Evolutionary conservation across 1,140 invertebrate species (phyloP), one percentile per base, ranked within the genome.

Genomic region (Bombus haemorrhoidalis): DNA sequence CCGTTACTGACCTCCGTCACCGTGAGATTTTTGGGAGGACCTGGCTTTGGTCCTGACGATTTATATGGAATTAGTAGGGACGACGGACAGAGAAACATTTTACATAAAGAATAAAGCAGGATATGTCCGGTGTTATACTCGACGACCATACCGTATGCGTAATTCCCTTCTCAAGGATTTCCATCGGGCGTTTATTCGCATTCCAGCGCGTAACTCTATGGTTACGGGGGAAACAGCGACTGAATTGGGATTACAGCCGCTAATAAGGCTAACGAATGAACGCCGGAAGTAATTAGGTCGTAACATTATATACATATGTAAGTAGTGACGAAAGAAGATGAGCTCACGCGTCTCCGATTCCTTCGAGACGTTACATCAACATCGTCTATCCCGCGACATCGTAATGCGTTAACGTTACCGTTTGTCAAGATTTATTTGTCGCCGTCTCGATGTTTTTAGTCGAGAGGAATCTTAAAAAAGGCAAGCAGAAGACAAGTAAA

Each of bases 1-100:
- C 98, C 98, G 94, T 98, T 98, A 91, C 96, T 96, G 78, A 98
- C 96, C 95, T 98, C 98, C 32, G 97, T 97, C 41, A 99, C 97
- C 64, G 98, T 98, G 73, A 99, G 95, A 95, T 99, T 99, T 82
- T 97, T 96, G 13, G 98, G 98, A 57, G 97, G 96, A 92, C 97
- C 97, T 62, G 98, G 98, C 94, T 97, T 97, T 80, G 98, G 98
- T 95, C 98, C 98, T 98, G 94, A 32, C 47, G 62, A 74, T 89
- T 86, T 32, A 86, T 69, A 88, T 79, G 37, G 28, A 25, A 78
- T 89, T 66, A 85, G 68, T 53, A 15, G 28, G 1, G 22, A 9
- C 28, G 47, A n/a, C 32, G 1, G 12, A 12, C 1, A 28, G n/a
- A 68, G 5, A 39, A 53, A 15, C 37, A 18, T 25, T 39, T 25